Conservation (phyloP, 2,113 vertebrate species). For the Malaclemys terrapin region DNA sequence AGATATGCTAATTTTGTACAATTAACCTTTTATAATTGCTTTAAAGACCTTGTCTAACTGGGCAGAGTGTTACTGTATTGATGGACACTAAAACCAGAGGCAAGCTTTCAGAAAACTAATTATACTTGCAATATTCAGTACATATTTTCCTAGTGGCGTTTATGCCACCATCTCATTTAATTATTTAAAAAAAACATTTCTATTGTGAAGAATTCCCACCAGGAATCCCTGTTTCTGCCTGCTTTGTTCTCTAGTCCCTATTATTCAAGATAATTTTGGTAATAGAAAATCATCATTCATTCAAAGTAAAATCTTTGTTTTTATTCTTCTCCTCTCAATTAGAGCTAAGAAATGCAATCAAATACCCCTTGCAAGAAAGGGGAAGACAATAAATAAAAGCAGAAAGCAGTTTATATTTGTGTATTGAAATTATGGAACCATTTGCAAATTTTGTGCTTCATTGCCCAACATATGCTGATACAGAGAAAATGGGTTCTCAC, state of each 20-base stretch:
- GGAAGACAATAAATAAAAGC: slow-evolving; percentile 7
- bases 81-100: slow-evolving; percentile 25
- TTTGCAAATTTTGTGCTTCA: slow-evolving; percentile 68
- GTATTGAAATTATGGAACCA: slow-evolving; percentile 55
- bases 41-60: slow-evolving; percentile 70
- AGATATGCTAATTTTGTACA: slow-evolving; percentile 63
- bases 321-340: slow-evolving; percentile 43
- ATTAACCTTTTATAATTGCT: slow-evolving; percentile 74
- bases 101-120: slow-evolving; percentile 38
- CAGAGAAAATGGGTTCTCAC: slow-evolving; percentile 22
- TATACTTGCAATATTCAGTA: neutral
- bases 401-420: slow-evolving; percentile 11
- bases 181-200: slow-evolving; percentile 5
- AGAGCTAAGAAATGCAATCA: neutral
- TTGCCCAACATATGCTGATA: slow-evolving; percentile 49
- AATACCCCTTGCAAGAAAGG: neutral
- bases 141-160: neutral
- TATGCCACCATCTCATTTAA: neutral
- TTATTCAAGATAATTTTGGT: slow-evolving; percentile 21
- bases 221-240: slow-evolving; percentile 8
- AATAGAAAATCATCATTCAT: slow-evolving; percentile 37
- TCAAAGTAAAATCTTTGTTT: slow-evolving; percentile 42
- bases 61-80: slow-evolving; percentile 25
- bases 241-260: neutral
- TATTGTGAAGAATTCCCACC: neutral